These are phyloP conservation scores for Delichon dasypus DNA, from an alignment of 2,797 vertebrate species.

Conservation along the genomic window DNA sequence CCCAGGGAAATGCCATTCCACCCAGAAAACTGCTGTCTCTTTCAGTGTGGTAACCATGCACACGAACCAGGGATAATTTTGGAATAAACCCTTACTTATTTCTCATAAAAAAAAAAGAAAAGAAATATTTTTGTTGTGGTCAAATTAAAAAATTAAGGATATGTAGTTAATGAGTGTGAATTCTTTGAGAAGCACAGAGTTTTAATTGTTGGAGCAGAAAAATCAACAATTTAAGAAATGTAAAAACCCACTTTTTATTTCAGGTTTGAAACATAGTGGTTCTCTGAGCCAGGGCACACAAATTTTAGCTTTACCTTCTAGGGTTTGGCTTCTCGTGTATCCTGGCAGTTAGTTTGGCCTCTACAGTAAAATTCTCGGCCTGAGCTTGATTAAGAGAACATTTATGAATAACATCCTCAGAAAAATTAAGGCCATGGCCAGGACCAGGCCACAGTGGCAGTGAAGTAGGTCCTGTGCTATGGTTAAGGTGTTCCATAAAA, in stretches of 20 bases:
- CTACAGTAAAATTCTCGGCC: slow-evolving; percentile 53
- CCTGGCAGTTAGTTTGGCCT: slow-evolving; percentile 68
- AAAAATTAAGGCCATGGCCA: slow-evolving; percentile 66
- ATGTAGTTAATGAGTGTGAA: slow-evolving; percentile 29
- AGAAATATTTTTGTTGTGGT: background rate
- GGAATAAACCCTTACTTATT: slow-evolving; percentile 1
- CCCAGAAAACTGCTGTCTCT: slow-evolving; percentile 53
- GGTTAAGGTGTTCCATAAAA: slow-evolving; percentile 40
- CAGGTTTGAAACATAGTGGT: slow-evolving; percentile 41
- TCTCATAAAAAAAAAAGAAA: background rate
- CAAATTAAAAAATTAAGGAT: slow-evolving; percentile 34
- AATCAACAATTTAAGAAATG: slow-evolving; percentile 60
- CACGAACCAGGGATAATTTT: slow-evolving; percentile 35
- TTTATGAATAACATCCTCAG: slow-evolving; percentile 84
- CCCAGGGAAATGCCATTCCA: slow-evolving; percentile 30
- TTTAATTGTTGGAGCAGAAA: slow-evolving; percentile 50
- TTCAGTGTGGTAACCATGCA: slow-evolving; percentile 44
- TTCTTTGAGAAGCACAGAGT: slow-evolving; percentile 48
- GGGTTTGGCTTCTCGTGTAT: slow-evolving; percentile 62
- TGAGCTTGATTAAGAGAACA: slow-evolving; percentile 86
- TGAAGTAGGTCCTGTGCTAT: background rate
- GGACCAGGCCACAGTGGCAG: slow-evolving; percentile 8
- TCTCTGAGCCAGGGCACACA: slow-evolving; percentile 65
- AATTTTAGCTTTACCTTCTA: slow-evolving; percentile 71
- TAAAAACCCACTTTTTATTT: slow-evolving; percentile 45